Base-by-base conservation (phyloP, 2,797 vertebrate species). In the Rhabdophis nuchalis region DNA sequence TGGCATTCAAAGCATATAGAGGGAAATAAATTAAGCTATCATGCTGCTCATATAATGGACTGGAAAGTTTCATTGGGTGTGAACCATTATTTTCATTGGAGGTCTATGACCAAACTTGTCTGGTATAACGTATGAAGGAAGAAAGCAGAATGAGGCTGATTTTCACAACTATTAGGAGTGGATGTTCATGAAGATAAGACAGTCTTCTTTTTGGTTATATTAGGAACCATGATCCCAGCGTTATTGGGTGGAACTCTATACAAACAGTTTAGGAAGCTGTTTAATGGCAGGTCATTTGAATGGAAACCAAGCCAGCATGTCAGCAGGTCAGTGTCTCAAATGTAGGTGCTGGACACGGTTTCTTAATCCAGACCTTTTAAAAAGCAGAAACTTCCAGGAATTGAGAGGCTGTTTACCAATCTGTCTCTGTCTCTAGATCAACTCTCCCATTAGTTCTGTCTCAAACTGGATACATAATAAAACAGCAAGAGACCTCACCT, bases 401-500 rank as follows among this genome's bases (percentile, higher is more conserved):
- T 91, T 0, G 0, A 52, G 61, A 90, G 64, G 72, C 90, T 85
- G 89, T 89, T 86, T 68, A 50, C 68, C 58, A 12, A 89, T 89
- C n/a, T 64, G 57, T 60, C 11, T 61, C 85, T 25, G 1, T 0
- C 0, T 20, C 29, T 46, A 64, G 86, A 27, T 27, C 46, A 0
- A 0, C 0, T 60, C 9, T 92, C 82, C 58, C 32, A 16, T 91
- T 57, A 95, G 57, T 92, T 90, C 64, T 88, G 82, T 14, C 4
- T 85, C 46, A 60, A 87, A 32, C 58, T 89, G 85, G 89, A 88
- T 88, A 60, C 0, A 0, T 1, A 85, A 14, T 0, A 32, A 86
- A 3, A 58, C 50, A 0, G 2, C 86, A 68, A 29, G 52, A 0
- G 36, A n/a, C 93, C 97, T 98, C 95, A 99, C 99, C 99, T 94